Base-by-base conservation (phyloP, 2,888 invertebrate species). In the Drosophila fulvimacula region DNA sequence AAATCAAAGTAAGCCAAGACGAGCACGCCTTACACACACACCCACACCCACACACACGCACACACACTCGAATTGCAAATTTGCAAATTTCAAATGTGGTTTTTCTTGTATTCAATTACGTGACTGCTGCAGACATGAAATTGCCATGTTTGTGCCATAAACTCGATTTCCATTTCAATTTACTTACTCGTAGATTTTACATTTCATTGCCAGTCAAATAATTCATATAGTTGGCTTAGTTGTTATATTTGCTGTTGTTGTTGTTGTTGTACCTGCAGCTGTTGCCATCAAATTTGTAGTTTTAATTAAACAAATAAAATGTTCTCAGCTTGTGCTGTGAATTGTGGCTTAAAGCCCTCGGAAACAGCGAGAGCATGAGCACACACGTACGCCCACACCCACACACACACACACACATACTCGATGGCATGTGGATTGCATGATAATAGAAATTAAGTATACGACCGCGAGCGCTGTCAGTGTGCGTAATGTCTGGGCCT, bases 81-180 rank as follows among this genome's bases (percentile, higher is more conserved):
- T 69, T 75, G 34, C 38, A 59, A 64, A 69, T 49, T 81, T 71
- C 76, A 72, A 76, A 74, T 76, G 68, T 71, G 79, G 76, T 81
- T 74, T 81, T 57, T 15, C 58, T 30, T 19, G 17, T 74, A 80
- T 83, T 76, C 75, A 85, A 76, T 85, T 84, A 81, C 87, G 86
- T 86, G 87, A 77, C 82, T 86, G 73, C 67, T 58, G 63, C 76
- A 75, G 60, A 63, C 42, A 44, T 51, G 15, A 9, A 34, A 44
- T 53, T 56, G 56, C 48, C 60, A 55, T 63, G 60, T 66, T 62
- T 69, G 41, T 65, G 71, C 46, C 65, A 52, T 62, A 66, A 69
- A 66, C 70, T 71, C 57, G 71, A 72, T 73, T 71, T 60, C 59
- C 71, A 79, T 85, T 88, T 74, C 48, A 79, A 79, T 77, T 82